phyloP scores from a whole-genome alignment of 2,797 vertebrate species.

The Peromyscus melanophrys region DNA sequence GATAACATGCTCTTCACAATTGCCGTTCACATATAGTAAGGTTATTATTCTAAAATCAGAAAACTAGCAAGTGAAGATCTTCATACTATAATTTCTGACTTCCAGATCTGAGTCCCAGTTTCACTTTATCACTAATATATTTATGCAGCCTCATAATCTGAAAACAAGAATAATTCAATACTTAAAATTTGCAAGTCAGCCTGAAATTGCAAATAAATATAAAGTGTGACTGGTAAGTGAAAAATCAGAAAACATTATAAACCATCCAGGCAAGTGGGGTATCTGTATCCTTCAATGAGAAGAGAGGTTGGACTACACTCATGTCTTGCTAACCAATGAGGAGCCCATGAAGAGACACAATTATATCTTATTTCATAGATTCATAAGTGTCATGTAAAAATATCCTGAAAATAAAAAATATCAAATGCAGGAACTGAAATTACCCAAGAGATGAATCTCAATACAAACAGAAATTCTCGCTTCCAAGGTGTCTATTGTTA shows the following conservation, averaged over 20 bases:
- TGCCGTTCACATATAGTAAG: slow-evolving; percentile 1
- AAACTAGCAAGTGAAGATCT: not conserved
- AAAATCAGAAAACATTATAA: not conserved
- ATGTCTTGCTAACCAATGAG: not conserved
- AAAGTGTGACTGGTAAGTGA: not conserved
- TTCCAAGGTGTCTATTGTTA: not conserved
- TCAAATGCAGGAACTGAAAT: not conserved
- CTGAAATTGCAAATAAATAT: not conserved
- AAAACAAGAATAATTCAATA: not conserved
- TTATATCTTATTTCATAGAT: not conserved
- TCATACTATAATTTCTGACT: not conserved
- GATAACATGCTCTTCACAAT: not conserved
- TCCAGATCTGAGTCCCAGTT: not conserved
- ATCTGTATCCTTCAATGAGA: not conserved
- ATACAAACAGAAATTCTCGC: not conserved
- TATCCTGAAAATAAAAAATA: not conserved
- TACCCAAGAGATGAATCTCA: not conserved
- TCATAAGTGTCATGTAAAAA: not conserved
- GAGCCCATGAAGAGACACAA: not conserved
- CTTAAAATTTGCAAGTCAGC: not conserved
- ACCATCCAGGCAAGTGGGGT: not conserved
- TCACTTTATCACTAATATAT: not conserved
- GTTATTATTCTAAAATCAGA: not conserved
- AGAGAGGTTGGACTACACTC: accelerated
- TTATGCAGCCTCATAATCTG: not conserved